Conservation (phyloP, 1,140 invertebrate species). For the Myzus persicae region DNA sequence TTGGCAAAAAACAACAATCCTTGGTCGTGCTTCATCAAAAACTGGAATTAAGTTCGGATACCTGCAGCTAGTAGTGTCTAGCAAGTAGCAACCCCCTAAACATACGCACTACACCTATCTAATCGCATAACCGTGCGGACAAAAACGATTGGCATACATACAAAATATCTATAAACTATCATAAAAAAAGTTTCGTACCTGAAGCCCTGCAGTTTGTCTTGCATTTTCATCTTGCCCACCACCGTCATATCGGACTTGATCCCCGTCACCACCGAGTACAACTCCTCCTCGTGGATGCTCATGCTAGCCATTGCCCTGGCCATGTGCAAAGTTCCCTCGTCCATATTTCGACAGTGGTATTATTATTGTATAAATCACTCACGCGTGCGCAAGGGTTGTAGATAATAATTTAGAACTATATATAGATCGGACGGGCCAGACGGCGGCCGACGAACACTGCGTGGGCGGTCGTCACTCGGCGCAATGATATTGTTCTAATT, state of each 20-base stretch:
- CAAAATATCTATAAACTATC: not conserved
- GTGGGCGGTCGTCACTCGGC: too few species aligned
- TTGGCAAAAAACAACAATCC: too few species aligned
- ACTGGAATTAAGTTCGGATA: not conserved
- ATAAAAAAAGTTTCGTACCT: slow-evolving; percentile 61
- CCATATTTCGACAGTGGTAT: slow-evolving; percentile 65
- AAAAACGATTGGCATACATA: too few species aligned
- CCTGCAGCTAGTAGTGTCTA: too few species aligned
- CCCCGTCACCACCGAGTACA: slow-evolving; percentile 33
- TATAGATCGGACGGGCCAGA: not conserved
- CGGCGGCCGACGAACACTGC: not conserved
- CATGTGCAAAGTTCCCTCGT: slow-evolving; percentile 73
- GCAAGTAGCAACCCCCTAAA: not conserved
- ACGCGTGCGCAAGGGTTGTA: not conserved
- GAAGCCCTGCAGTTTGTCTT: slow-evolving; percentile 66
- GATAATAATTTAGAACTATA: not conserved
- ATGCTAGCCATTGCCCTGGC: slow-evolving; percentile 71
- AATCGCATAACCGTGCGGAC: too few species aligned
- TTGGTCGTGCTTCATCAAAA: not conserved
- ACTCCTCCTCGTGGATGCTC: slow-evolving; percentile 60
- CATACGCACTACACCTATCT: not conserved
- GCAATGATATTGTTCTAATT: not conserved
- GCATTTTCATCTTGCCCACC: slow-evolving; percentile 64
- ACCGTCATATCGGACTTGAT: slow-evolving; percentile 62
- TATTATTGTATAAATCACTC: not conserved